Conservation (phyloP, 2,797 vertebrate species). For the Acanthurus lineatus region DNA sequence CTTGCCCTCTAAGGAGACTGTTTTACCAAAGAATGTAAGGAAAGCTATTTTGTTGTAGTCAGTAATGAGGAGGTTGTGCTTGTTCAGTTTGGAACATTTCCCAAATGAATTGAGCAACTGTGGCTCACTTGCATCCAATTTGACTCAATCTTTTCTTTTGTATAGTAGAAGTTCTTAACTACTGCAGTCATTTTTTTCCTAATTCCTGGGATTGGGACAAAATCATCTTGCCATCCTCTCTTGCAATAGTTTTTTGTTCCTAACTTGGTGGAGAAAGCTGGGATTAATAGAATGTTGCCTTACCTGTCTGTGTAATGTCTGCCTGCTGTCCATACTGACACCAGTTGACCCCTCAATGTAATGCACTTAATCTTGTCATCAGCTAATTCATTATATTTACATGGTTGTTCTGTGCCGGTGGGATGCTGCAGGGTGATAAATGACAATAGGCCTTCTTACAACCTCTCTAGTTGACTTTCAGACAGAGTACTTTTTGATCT, state of each 20-base stretch:
- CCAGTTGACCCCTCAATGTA: slow-evolving; percentile 40
- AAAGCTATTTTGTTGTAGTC: slow-evolving; percentile 63
- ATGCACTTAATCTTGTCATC: slow-evolving; percentile 41
- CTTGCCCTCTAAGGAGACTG: slow-evolving; percentile 40
- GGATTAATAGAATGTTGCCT: slow-evolving; percentile 37
- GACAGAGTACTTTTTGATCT: slow-evolving; percentile 2
- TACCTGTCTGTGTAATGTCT: slow-evolving; percentile 26
- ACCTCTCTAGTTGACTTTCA: slow-evolving; percentile 31
- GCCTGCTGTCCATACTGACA: slow-evolving; percentile 39
- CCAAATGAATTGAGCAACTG: slow-evolving; percentile 36
- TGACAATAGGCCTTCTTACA: slow-evolving; percentile 6
- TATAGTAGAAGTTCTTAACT: slow-evolving; percentile 19
- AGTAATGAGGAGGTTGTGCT: slow-evolving; percentile 68
- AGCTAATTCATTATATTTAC: slow-evolving; percentile 38
- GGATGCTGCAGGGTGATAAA: slow-evolving; percentile 11
- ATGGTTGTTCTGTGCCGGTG: slow-evolving; percentile 36
- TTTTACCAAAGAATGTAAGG: slow-evolving; percentile 63
- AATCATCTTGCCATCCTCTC: slow-evolving; percentile 1
- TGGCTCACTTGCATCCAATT: slow-evolving; percentile 21
- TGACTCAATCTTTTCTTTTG: slow-evolving; percentile 5
- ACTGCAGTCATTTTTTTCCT: slow-evolving; percentile 4
- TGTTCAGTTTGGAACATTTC: slow-evolving; percentile 53
- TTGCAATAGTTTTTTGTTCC: slow-evolving; percentile 8
- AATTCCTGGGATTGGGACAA: background rate
- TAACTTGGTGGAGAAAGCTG: slow-evolving; percentile 4